A percentile compares a stretch with the other conserved stretches of the same genome.
Evolutionary conservation across 1,140 invertebrate species (phyloP).

Genomic region (Procambarus clarkii): DNA sequence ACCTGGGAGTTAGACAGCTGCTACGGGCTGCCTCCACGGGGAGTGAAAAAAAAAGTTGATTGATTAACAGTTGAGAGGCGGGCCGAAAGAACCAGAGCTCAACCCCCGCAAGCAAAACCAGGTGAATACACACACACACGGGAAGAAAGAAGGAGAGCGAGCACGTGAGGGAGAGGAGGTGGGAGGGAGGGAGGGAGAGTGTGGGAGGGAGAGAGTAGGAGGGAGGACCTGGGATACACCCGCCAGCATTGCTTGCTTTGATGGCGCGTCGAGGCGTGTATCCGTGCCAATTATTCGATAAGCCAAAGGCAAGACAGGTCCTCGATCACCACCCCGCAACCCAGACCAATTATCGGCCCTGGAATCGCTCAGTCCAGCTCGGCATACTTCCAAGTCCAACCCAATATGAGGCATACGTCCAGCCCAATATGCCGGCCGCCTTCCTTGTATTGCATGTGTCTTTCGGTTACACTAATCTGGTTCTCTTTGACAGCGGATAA

Average conservation of each 20-base stretch:
- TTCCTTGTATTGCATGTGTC: background rate
- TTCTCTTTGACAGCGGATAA: background rate
- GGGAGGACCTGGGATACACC: background rate
- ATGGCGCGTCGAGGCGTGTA: background rate
- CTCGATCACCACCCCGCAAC: background rate
- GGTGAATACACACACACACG: background rate
- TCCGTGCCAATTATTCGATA: background rate
- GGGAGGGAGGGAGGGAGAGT: background rate
- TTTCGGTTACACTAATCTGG: background rate
- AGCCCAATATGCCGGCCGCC: background rate
- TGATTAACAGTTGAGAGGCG: too few relatives aligned
- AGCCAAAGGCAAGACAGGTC: background rate
- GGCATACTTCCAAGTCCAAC: too few relatives aligned
- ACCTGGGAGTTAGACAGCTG: too few relatives aligned
- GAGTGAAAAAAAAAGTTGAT: too few relatives aligned
- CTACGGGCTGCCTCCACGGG: too few relatives aligned
- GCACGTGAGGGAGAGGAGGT: background rate
- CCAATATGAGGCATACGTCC: background rate
- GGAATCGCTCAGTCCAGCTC: background rate
- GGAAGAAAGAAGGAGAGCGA: background rate
- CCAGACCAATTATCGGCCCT: background rate
- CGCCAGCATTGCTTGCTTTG: slow-evolving; percentile 1
- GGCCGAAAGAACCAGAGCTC: too few relatives aligned
- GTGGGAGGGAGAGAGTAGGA: background rate
- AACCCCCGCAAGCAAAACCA: too few relatives aligned